phyloP scores from a whole-genome alignment of 1,140 invertebrate genomes.

The Stegodyphus mimosarum region DNA sequence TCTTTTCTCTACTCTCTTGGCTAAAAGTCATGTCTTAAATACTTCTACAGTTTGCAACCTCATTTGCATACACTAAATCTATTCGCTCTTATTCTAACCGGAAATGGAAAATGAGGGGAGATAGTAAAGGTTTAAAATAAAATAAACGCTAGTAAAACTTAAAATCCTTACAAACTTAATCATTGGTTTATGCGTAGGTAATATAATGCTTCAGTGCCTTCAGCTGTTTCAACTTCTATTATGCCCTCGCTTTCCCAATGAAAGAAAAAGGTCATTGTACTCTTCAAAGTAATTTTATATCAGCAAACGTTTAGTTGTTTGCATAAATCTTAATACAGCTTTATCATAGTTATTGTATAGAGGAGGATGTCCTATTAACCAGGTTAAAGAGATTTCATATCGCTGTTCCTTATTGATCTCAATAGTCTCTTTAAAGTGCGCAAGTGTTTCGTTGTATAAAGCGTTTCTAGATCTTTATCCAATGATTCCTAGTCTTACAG shows the following conservation, averaged over 20 bases:
- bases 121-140: too few relatives aligned
- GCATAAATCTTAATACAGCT: neutral
- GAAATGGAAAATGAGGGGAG: too few relatives aligned
- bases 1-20: too few relatives aligned
- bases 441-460: neutral
- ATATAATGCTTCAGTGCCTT: neutral
- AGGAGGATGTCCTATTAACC: neutral
- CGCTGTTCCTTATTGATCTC: neutral
- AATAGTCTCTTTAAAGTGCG: neutral
- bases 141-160: too few relatives aligned
- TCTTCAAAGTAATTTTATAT: neutral
- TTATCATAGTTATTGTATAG: neutral
- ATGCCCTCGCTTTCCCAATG: neutral
- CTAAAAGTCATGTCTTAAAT: too few relatives aligned
- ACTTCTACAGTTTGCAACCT: too few relatives aligned
- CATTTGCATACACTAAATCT: too few relatives aligned
- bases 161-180: too few relatives aligned
- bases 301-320: neutral
- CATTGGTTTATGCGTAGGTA: slow-evolving; percentile 15
- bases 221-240: neutral
- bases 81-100: too few relatives aligned
- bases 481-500: neutral
- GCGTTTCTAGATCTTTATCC: too few relatives aligned
- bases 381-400: neutral
- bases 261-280: neutral